These are phyloP conservation scores for Pelecanus crispus DNA, from an alignment of 2,113 vertebrate genomes.

Conservation along the genomic window DNA sequence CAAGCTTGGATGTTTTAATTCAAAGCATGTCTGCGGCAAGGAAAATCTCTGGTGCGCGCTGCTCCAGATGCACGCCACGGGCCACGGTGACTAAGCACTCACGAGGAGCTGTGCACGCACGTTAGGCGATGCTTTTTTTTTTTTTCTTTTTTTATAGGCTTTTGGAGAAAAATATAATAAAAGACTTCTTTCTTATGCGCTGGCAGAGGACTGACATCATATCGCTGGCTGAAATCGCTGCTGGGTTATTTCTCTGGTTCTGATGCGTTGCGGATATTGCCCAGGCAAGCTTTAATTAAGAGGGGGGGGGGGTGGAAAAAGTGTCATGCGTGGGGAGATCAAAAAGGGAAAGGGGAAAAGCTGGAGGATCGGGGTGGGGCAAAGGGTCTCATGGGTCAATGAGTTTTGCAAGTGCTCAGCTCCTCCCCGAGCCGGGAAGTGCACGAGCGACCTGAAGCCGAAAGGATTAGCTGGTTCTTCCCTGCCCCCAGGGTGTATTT, in stretches of 20 bases:
- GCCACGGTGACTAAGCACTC: not conserved
- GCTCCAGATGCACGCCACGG: not conserved
- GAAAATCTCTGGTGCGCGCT: not conserved
- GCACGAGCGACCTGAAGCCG: not conserved
- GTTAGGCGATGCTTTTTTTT: too few relatives aligned
- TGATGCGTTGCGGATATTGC: fast-evolving
- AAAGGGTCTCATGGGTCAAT: not conserved
- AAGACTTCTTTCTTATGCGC: not conserved
- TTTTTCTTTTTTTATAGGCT: too few relatives aligned
- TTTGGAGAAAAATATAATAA: not conserved
- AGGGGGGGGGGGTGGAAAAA: too few relatives aligned
- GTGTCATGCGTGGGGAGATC: not conserved
- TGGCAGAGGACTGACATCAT: not conserved
- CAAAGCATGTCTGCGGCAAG: not conserved
- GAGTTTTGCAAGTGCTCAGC: not conserved
- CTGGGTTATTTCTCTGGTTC: not conserved
- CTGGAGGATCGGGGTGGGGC: not conserved
- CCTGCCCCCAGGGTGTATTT: not conserved
- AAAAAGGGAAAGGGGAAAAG: not conserved
- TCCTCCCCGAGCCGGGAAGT: fast-evolving
- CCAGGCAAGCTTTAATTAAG: not conserved
- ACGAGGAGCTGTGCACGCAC: fast-evolving
- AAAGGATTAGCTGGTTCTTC: not conserved
- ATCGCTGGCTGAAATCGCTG: not conserved
- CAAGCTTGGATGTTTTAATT: not conserved